phyloP scores from a whole-genome alignment of 2,888 invertebrate species.

The Acanthacorydalis orientalis region DNA sequence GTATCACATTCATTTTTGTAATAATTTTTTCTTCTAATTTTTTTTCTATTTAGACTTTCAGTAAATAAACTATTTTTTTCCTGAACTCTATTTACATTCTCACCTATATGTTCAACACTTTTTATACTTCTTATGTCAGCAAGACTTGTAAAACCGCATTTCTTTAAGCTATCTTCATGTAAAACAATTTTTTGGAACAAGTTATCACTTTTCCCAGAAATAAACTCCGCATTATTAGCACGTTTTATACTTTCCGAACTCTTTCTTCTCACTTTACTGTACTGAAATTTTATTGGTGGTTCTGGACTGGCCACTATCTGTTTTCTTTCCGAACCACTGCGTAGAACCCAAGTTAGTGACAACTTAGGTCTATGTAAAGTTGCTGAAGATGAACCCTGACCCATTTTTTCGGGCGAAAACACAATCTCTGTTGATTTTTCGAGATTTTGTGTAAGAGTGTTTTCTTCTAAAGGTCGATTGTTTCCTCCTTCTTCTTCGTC shows the following conservation, averaged over 20 bases:
- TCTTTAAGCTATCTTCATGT: conserved; percentile 1
- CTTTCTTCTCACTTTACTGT: conserved; percentile 19
- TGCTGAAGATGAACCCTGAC: conserved; percentile 33
- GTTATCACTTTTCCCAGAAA: neutral
- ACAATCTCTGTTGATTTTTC: neutral
- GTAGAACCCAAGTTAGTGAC: conserved; percentile 58
- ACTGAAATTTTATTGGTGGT: conserved; percentile 27
- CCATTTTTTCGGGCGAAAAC: conserved; percentile 20
- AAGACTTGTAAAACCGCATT: neutral
- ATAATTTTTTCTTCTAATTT: no score
- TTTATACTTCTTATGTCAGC: neutral
- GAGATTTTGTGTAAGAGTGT: neutral
- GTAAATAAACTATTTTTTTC: no score
- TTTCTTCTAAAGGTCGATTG: neutral
- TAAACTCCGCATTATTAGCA: neutral
- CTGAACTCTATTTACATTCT: no score
- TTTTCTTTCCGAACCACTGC: conserved; percentile 31
- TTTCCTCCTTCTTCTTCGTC: neutral
- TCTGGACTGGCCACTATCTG: conserved; percentile 20
- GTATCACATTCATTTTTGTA: no score
- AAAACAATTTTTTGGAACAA: neutral
- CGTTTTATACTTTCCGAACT: neutral
- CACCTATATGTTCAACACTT: neutral
- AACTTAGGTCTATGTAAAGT: conserved; percentile 38
- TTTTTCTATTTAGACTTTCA: no score